phyloP scores from a whole-genome alignment of 2,888 invertebrate species.

The Drosophila mayaguana region DNA sequence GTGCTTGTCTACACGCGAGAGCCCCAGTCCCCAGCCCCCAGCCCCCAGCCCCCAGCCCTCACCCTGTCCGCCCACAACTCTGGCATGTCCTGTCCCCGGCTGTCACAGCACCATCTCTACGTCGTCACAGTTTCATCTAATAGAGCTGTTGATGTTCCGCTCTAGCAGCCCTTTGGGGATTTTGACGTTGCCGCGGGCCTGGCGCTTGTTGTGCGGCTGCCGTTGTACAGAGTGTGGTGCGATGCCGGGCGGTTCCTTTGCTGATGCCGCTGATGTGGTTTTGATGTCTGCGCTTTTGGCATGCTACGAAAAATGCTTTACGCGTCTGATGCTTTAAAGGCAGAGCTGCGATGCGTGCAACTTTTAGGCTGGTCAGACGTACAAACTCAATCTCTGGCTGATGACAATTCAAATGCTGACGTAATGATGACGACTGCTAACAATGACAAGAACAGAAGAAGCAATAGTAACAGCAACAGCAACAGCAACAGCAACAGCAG shows the following conservation, averaged over 20 bases:
- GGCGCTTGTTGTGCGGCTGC: slow-evolving; percentile 37
- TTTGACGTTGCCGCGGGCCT: slow-evolving; percentile 53
- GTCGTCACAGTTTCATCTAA: slow-evolving; percentile 63
- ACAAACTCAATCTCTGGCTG: slow-evolving; percentile 46
- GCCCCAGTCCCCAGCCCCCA: neutral
- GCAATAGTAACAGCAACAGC: slow-evolving; percentile 18
- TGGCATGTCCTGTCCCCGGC: slow-evolving; percentile 19
- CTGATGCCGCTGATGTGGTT: slow-evolving; percentile 69
- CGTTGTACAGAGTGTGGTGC: slow-evolving; percentile 13
- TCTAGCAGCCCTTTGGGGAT: slow-evolving; percentile 73
- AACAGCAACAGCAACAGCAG: slow-evolving; percentile 21
- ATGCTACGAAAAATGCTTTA: slow-evolving; percentile 37
- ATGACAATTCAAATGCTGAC: slow-evolving; percentile 63
- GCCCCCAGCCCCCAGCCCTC: neutral
- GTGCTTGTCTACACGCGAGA: slow-evolving; percentile 40
- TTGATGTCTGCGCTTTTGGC: slow-evolving; percentile 70
- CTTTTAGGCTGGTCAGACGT: slow-evolving; percentile 51
- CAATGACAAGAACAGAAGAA: slow-evolving; percentile 45
- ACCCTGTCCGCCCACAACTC: neutral
- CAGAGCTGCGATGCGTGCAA: slow-evolving; percentile 18
- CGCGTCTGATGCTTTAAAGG: slow-evolving; percentile 50
- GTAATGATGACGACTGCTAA: slow-evolving; percentile 69
- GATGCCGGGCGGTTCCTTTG: slow-evolving; percentile 13
- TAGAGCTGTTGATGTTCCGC: slow-evolving; percentile 79
- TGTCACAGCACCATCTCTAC: slow-evolving; percentile 29